phyloP scores from a whole-genome alignment of 2,797 vertebrate genomes.

The Mastacembelus armatus region DNA sequence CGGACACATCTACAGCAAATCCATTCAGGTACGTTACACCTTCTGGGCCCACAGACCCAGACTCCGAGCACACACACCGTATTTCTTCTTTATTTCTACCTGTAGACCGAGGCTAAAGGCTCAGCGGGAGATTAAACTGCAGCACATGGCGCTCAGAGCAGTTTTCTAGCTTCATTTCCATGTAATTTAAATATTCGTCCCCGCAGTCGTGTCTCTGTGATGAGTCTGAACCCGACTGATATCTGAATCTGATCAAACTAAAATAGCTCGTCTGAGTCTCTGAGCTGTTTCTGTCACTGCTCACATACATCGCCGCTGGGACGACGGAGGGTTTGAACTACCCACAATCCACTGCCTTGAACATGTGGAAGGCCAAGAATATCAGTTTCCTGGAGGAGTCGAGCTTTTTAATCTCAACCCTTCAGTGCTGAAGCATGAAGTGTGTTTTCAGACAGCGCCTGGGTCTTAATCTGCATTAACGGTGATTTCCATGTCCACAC shows the following conservation, averaged over 20 bases:
- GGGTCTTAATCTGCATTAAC: neutral
- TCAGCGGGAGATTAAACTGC: conserved; percentile 11
- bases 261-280: conserved; percentile 18
- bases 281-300: neutral
- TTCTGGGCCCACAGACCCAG: no score
- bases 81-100: no score
- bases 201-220: conserved; percentile 1
- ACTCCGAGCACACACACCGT: no score
- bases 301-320: neutral
- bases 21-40: conserved; percentile 36
- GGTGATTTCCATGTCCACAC: no score
- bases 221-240: conserved; percentile 5
- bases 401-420: neutral
- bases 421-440: no score
- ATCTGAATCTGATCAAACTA: conserved; percentile 37
- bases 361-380: neutral
- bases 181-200: conserved; percentile 38
- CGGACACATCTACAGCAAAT: conserved; percentile 37
- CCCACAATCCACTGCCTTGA: conserved; percentile 31
- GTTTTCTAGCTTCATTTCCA: conserved; percentile 22
- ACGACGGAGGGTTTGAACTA: neutral
- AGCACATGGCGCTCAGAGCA: conserved; percentile 22
- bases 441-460: neutral
- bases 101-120: neutral
- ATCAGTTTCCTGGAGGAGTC: neutral